Evolutionary conservation across 1,140 invertebrate genomes (phyloP).

Genomic region (Melipona quadrifasciata): DNA sequence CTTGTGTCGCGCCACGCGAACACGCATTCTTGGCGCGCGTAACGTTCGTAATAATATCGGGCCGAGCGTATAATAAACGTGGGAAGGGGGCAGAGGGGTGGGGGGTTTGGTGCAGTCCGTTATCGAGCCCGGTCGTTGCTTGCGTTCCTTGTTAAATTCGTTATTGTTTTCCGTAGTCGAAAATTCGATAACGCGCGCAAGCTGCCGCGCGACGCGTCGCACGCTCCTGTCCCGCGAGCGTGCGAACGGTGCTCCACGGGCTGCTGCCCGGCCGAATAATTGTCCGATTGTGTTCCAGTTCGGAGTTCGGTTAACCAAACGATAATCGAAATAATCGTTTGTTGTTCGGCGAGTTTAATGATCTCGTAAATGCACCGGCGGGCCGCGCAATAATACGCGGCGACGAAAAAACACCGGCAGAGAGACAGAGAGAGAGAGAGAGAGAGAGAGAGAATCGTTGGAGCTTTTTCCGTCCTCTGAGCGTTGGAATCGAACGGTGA

Average conservation of each 20-base stretch:
- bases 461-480: too few relatives aligned
- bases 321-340: constrained; percentile 61
- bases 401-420: background rate
- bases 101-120: background rate
- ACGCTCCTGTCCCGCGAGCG: background rate
- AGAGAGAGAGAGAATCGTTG: too few relatives aligned
- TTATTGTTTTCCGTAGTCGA: constrained; percentile 35
- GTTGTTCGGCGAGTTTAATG: constrained; percentile 40
- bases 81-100: too few relatives aligned
- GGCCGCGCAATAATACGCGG: background rate
- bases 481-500: too few relatives aligned
- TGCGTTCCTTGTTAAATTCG: constrained; percentile 11
- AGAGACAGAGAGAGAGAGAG: too few relatives aligned
- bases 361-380: constrained; percentile 49
- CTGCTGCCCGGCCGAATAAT: constrained; percentile 48
- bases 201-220: background rate
- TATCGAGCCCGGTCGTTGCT: constrained; percentile 14
- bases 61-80: background rate
- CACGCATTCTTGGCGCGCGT: constrained; percentile 1
- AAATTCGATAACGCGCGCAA: constrained; percentile 33
- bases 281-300: constrained; percentile 42
- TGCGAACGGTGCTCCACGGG: background rate
- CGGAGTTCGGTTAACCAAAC: constrained; percentile 52
- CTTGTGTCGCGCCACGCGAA: background rate
- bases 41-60: constrained; percentile 5